phyloP scores from a whole-genome alignment of 2,113 vertebrate genomes.

The Labrus mixtus region DNA sequence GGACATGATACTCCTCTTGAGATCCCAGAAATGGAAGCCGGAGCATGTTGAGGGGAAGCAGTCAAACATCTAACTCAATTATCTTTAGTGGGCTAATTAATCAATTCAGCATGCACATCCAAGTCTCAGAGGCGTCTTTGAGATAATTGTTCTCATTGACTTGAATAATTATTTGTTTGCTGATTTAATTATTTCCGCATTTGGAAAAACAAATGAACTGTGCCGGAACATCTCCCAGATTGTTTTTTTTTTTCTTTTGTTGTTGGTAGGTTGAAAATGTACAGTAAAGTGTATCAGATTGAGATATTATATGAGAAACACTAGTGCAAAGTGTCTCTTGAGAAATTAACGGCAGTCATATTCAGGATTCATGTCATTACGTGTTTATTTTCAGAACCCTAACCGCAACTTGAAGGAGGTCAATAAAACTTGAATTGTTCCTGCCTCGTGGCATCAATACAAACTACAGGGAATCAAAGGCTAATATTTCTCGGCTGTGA shows the following conservation, averaged over 20 bases:
- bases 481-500: slow-evolving; percentile 72
- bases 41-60: slow-evolving; percentile 59
- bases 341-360: slow-evolving; percentile 36
- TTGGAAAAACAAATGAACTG: slow-evolving; percentile 83
- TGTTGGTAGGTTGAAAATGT: slow-evolving; percentile 24
- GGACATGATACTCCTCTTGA: slow-evolving; percentile 9
- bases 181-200: slow-evolving; percentile 86
- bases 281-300: not conserved
- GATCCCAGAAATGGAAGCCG: slow-evolving; percentile 29
- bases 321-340: slow-evolving; percentile 22
- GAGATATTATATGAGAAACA: slow-evolving; percentile 13
- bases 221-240: slow-evolving; percentile 35
- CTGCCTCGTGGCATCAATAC: slow-evolving; percentile 68
- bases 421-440: slow-evolving; percentile 72
- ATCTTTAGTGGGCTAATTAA: slow-evolving; percentile 86
- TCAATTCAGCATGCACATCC: slow-evolving; percentile 83
- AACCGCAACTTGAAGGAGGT: slow-evolving; percentile 61
- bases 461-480: slow-evolving; percentile 71
- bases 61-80: slow-evolving; percentile 82
- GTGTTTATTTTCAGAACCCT: slow-evolving; percentile 38
- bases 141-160: slow-evolving; percentile 89
- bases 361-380: slow-evolving; percentile 47
- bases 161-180: slow-evolving; percentile 89
- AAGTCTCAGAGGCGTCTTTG: slow-evolving; percentile 86
- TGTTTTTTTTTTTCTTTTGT: slow-evolving; percentile 31